Evolutionary conservation across 2,888 invertebrate species (phyloP), one percentile per base, ranked within the genome.

Genomic region (Lottia gigantea): DNA sequence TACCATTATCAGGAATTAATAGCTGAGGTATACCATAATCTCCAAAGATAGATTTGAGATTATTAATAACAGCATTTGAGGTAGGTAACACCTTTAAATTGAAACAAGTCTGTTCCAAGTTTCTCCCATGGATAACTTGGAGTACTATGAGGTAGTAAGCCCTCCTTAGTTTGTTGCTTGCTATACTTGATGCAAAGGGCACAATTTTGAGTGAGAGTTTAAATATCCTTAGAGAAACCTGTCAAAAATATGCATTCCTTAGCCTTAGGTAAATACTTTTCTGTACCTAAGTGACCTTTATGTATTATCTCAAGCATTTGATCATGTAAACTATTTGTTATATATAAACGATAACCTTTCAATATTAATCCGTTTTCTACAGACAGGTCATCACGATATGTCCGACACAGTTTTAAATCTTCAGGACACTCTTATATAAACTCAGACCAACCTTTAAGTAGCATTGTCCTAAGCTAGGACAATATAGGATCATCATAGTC

Each of bases 261-360:
- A 23, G 63, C 26, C 63, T 23, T 63, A n/a, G 8, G 63, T 16
- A 23, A 16, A 25, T 8, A 63, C 16, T 63, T 63, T 25, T 63
- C 63, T 23, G 63, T 19, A 16, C 23, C 63, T 23, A 63, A 25
- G 26, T 65, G 65, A 3, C 65, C 65, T 65, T 65, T 40, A 46
- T 65, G 65, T 25, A 65, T n/a, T n/a, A n/a, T n/a, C n/a, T n/a
- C 12, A n/a, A 49, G n/a, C 12, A 49, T 49, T 49, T 49, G 0
- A 49, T 49, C n/a, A 49, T n/a, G 49, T 14, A 49, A 49, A 6
- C 14, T 49, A 49, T 8, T 11, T n/a, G 49, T 11, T n/a, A 49
- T n/a, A n/a, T n/a, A 49, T 14, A 49, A n/a, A 8, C 49, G 49
- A 14, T 49, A 14, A 49, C 49, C 49, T 31, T 31, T 31, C 31